Evolutionary conservation across 2,797 vertebrate species (phyloP), one percentile per base, ranked within the genome.

Genomic region (Gobio occitaniae): DNA sequence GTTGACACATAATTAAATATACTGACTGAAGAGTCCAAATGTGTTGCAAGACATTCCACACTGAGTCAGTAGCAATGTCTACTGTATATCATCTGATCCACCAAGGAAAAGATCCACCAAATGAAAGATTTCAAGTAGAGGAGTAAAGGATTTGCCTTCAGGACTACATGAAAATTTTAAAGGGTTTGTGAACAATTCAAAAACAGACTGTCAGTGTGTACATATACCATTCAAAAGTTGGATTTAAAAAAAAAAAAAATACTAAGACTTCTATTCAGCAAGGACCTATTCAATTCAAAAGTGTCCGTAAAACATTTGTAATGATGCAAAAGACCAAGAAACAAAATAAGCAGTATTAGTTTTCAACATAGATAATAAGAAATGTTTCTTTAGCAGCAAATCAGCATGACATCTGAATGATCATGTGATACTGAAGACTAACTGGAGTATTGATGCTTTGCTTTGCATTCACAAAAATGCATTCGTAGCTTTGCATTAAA

Each of bases 1-100:
- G 44, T 52, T 79, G 16, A 79, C 56, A 63, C 21, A 61, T 80
- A 21, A 54, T 56, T 21, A 70, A 52, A 80, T 47, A 15, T 54
- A 38, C 7, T 21, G 12, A 36, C 54, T 36, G 29, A 76, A 59
- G 21, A 15, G 17, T 38, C 50, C 36, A 56, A 59, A 82, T 16
- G 6, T n/a, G 41, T 21, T 59, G 50, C 36, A 56, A n/a, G 38
- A 71, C 52, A 56, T 44, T 25, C 52, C 79, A 70, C n/a, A 2
- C n/a, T 21, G 16, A 3, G n/a, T 59, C 25, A 63, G 32, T 25
- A 77, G 59, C 44, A 79, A 44, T 79, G 10, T 15, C n/a, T n/a
- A n/a, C n/a, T n/a, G 15, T 25, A 19, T 66, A 41, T 38, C 21
- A 0, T 81, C 11, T 82, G 52, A 63, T 72, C 11, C 41, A 63